Base-by-base conservation (phyloP, 2,888 invertebrate genomes). In the Ctenicera cuprea region DNA sequence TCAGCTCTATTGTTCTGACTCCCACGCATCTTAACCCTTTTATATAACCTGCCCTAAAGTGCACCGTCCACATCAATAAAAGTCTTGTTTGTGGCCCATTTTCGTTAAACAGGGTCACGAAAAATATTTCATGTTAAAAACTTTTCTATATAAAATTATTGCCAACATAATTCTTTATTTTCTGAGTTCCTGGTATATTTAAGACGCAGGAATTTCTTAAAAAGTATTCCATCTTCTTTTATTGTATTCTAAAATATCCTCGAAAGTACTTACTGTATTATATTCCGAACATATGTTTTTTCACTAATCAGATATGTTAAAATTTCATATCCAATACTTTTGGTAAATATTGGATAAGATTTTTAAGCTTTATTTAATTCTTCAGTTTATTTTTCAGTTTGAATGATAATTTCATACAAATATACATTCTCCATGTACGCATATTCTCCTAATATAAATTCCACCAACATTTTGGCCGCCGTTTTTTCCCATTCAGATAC, bases 1-100 rank as follows among this genome's bases (percentile, higher is more conserved):
- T 80, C 78, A 79, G 75, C 86, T 86, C 88, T 88, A 89, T 89
- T 89, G 89, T 89, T 89, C 88, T 88, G 87, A 89, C 89, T 88
- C 88, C 89, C 88, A 89, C 89, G 88, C 88, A 88, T 71, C 70
- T 74, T 71, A 71, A 74, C 70, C 74, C 74, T 71, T 74, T 71
- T 45, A 62, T 71, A 71, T 71, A 74, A 74, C 74, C 71, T 74
- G 71, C 70, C 71, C 74, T 62, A 74, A 74, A 65, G 71, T 74
- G 74, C 74, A 74, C 70, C 67, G 66, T 71, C 71, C 48, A 63
- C 66, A 63, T 71, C 65, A 65, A 74, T 70, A 65, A 64, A 65
- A 66, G 14, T 50, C 41, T 67, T 70, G 16, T 48, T 74, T 70
- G 66, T 74, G 61, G 61, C 64, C 63, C 64, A 73, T 63, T 57